These are phyloP conservation scores for Solea solea DNA, from an alignment of 2,113 vertebrate species.

Conservation along the genomic window DNA sequence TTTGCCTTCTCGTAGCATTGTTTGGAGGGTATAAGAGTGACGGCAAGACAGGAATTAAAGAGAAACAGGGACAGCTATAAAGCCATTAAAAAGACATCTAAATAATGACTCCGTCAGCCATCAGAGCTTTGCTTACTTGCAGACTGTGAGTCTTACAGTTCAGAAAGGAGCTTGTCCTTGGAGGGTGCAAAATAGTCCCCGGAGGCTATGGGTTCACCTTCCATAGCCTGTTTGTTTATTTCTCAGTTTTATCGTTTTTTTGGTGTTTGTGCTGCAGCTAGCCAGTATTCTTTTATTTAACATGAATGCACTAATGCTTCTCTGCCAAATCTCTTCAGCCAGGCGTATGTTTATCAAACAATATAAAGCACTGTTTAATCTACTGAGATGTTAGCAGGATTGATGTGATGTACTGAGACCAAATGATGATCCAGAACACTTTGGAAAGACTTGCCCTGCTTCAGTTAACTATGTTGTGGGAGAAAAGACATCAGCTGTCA, in stretches of 20 bases:
- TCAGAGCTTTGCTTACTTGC: slow-evolving; percentile 53
- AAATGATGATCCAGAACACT: not conserved
- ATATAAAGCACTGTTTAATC: slow-evolving; percentile 1
- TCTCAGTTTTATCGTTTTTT: slow-evolving; percentile 32
- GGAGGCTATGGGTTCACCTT: slow-evolving; percentile 30
- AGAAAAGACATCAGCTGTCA: slow-evolving; percentile 33
- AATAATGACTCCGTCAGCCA: slow-evolving; percentile 60
- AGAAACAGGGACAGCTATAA: slow-evolving; percentile 21
- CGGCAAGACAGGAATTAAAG: slow-evolving; percentile 25
- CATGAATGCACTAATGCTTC: not conserved
- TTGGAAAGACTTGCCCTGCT: slow-evolving; percentile 10
- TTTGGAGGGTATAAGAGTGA: not conserved
- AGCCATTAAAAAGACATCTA: slow-evolving; percentile 66
- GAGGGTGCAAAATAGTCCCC: slow-evolving; percentile 43
- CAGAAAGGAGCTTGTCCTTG: slow-evolving; percentile 49
- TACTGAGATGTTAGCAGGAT: slow-evolving; percentile 8
- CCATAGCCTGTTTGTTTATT: slow-evolving; percentile 29
- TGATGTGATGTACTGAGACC: not conserved
- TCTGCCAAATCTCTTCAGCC: not conserved
- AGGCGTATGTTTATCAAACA: slow-evolving; percentile 8
- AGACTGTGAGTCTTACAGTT: slow-evolving; percentile 48
- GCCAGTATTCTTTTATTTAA: slow-evolving; percentile 8
- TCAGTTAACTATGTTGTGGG: slow-evolving; percentile 4
- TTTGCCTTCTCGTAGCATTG: slow-evolving; percentile 6
- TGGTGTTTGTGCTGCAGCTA: slow-evolving; percentile 23